Conservation (phyloP, 1,140 invertebrate species). For the Mamestra configurata region DNA sequence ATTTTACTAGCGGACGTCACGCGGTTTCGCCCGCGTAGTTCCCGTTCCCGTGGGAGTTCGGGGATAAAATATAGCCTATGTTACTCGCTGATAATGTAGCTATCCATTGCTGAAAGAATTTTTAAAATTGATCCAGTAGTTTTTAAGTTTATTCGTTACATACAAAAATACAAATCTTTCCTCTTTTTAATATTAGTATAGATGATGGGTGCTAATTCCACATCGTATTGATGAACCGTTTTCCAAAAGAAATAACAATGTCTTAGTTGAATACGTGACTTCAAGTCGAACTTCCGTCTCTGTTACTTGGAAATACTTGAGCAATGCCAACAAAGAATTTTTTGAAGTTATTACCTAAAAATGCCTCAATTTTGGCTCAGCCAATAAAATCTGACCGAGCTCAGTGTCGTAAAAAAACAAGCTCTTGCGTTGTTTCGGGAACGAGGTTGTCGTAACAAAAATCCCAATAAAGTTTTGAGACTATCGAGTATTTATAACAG, state of each 20-base stretch:
- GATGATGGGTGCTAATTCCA: constrained; percentile 2
- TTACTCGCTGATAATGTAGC: too few species aligned
- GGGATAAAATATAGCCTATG: too few species aligned
- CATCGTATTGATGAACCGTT: neutral
- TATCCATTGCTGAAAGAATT: too few species aligned
- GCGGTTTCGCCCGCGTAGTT: too few species aligned
- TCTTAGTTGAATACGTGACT: constrained; percentile 5
- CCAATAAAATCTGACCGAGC: constrained; percentile 43
- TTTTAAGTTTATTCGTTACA: too few species aligned
- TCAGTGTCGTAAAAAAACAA: constrained; percentile 44
- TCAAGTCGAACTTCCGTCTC: constrained; percentile 24
- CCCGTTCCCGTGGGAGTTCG: too few species aligned
- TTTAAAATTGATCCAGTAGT: too few species aligned
- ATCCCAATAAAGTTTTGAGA: constrained; percentile 46
- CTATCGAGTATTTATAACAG: constrained; percentile 37
- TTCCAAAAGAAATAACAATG: constrained; percentile 10
- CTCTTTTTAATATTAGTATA: too few species aligned
- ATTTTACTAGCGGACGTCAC: too few species aligned
- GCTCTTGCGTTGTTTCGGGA: constrained; percentile 47
- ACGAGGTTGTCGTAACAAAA: constrained; percentile 48
- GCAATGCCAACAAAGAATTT: constrained; percentile 28
- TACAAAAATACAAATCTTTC: too few species aligned
- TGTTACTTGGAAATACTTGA: neutral
- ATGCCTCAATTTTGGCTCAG: constrained; percentile 44
- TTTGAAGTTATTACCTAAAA: constrained; percentile 43